Evolutionary conservation across 53 echinoderm and acorn worm genomes (phyloP).

Genomic region (Temnopleurus reevesii): DNA sequence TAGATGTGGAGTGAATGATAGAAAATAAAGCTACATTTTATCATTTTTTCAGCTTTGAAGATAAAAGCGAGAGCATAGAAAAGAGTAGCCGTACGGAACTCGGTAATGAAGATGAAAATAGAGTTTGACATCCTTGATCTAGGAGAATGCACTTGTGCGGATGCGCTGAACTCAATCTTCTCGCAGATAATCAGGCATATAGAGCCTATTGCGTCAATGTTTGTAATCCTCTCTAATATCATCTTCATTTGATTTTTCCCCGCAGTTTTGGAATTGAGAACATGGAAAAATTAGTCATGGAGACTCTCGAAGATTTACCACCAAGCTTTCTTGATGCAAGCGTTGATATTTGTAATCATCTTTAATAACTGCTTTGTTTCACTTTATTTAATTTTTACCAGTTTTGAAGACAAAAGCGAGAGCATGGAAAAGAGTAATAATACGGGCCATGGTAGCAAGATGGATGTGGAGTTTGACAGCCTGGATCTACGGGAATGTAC

Average conservation of each 20-base stretch:
- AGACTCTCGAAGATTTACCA: too few relatives aligned
- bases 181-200: conserved; percentile 92
- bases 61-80: background rate
- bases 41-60: conserved; percentile 54
- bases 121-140: conserved; percentile 80
- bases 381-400: background rate
- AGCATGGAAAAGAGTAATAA: conserved; percentile 6
- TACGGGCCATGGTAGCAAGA: background rate
- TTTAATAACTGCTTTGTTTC: too few relatives aligned
- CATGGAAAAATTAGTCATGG: too few relatives aligned
- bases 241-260: too few relatives aligned
- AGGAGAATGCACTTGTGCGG: conserved; percentile 84
- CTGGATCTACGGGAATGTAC: conserved; percentile 90
- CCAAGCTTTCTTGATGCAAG: too few relatives aligned
- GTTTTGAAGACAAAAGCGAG: conserved; percentile 39
- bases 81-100: background rate
- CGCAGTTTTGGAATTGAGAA: too few relatives aligned
- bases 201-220: too few relatives aligned
- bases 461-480: conserved; percentile 64
- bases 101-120: background rate
- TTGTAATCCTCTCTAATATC: too few relatives aligned
- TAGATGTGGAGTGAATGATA: too few relatives aligned
- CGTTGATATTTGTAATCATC: too few relatives aligned
- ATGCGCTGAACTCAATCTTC: conserved; percentile 79
- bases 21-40: too few relatives aligned